phyloP scores from a whole-genome alignment of 2,888 invertebrate species.

The Parasteatoda lunata region DNA sequence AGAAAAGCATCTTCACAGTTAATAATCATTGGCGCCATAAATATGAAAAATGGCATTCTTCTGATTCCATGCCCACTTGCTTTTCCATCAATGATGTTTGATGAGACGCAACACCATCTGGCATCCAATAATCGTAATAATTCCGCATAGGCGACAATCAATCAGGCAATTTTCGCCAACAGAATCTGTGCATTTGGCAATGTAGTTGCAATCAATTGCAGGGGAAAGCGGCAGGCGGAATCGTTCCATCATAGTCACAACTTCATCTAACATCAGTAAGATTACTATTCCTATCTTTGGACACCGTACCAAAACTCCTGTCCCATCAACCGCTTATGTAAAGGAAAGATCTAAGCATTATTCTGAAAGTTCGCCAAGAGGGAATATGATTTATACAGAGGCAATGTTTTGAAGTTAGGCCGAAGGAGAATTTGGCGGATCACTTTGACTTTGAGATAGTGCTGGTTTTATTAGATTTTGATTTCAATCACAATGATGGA shows the following conservation, averaged over 20 bases:
- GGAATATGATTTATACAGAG: background rate
- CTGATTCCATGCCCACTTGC: background rate
- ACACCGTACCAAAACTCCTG: background rate
- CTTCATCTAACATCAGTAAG: conserved; percentile 29
- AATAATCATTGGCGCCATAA: background rate
- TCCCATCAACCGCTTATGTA: background rate
- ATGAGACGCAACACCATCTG: conserved; percentile 19
- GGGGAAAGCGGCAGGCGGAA: conserved; percentile 9
- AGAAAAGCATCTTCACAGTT: background rate
- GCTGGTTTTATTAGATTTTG: background rate
- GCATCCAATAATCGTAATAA: conserved; percentile 49
- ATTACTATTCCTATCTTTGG: background rate
- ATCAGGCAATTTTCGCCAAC: conserved; percentile 39
- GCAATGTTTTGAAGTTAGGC: background rate
- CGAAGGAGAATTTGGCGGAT: background rate
- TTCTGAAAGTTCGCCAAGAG: background rate
- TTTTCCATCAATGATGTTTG: background rate
- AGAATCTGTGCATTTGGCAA: background rate
- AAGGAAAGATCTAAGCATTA: background rate
- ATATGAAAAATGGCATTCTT: background rate
- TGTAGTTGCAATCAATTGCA: conserved; percentile 2
- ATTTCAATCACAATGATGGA: background rate
- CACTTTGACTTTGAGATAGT: background rate
- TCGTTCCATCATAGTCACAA: conserved; percentile 51
- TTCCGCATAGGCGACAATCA: conserved; percentile 28